Base-by-base conservation (phyloP, 1,140 invertebrate genomes). In the Archegozetes longisetosus region DNA sequence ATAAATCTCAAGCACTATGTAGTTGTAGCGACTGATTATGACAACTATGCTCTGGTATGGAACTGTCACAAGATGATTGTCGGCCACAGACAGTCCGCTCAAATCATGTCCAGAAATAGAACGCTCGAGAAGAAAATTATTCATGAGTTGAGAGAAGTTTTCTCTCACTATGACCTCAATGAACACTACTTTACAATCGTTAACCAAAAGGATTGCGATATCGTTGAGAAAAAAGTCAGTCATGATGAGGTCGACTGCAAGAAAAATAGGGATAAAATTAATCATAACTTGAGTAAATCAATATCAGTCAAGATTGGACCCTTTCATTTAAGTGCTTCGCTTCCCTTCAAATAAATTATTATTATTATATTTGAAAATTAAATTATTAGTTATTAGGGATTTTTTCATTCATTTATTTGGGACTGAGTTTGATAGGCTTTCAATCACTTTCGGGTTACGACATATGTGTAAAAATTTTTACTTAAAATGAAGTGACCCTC, bases 31-130 rank as follows among this genome's bases (percentile, higher is more conserved):
- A 86, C 85, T 0, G 85, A 88, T 68, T 88, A 88, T 64, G 72
- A 73, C 0, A 81, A 73, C 1, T 86, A 84, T 66, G 85, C 84
- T 2, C 84, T 77, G 0, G 77, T 88, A 20, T 88, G 84, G 70
- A 84, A 83, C 0, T 88, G 86, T 63, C 86, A 88, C 70, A 84
- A 81, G 68, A 64, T 87, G 17, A 72, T 75, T 1, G 81, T 86
- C 60, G 80, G 80, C 1, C 81, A 88, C 70, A 76, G 84, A 14
- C 78, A 82, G 55, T 85, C 83, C 2, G 84, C 83, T 0, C 84
- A 85, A 0, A 85, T 89, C 58, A 73, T 88, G 2, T 86, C 85
- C 0, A 75, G 85, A 55, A 13, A 24, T 17, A 14, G 20, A 13
- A 23, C 46, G 27, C 17, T 58, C 2, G 57, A 50, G 6, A 12